phyloP scores from a whole-genome alignment of 1,140 invertebrate genomes.

The Choristoneura fumiferana region DNA sequence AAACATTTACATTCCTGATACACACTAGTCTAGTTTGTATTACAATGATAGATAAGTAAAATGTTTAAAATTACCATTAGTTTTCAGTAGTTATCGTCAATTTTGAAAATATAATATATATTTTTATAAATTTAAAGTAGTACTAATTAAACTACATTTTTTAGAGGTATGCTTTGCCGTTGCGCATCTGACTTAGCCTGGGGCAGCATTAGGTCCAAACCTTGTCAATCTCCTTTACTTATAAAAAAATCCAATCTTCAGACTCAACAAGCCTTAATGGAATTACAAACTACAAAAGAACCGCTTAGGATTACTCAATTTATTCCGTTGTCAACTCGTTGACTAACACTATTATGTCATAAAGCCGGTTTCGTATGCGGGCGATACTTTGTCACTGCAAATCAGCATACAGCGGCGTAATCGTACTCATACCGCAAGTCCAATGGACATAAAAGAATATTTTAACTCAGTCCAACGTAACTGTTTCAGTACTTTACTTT shows the following conservation, averaged over 20 bases:
- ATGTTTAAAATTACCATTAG: too few species aligned
- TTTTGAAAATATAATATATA: too few species aligned
- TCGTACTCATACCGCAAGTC: not conserved
- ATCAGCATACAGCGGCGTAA: not conserved
- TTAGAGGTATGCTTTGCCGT: too few species aligned
- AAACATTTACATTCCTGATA: too few species aligned
- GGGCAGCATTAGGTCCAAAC: too few species aligned
- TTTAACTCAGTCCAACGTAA: not conserved
- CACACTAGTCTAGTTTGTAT: too few species aligned
- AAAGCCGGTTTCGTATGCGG: slow-evolving; percentile 5
- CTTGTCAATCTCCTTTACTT: too few species aligned
- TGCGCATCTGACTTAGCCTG: too few species aligned
- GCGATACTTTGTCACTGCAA: slow-evolving; percentile 1
- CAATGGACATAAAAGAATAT: not conserved
- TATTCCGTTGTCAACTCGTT: not conserved
- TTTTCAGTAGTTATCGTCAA: too few species aligned
- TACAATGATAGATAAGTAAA: too few species aligned
- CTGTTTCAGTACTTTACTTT: not conserved
- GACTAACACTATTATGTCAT: slow-evolving; percentile 5
- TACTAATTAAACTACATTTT: too few species aligned
- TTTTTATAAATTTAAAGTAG: too few species aligned
- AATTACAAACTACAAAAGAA: not conserved
- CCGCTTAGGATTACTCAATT: slow-evolving; percentile 5
- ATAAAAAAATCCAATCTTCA: not conserved
- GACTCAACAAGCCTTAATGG: not conserved